These are phyloP conservation scores for Nematolebias whitei DNA, from an alignment of 2,113 vertebrate species.

Conservation along the genomic window DNA sequence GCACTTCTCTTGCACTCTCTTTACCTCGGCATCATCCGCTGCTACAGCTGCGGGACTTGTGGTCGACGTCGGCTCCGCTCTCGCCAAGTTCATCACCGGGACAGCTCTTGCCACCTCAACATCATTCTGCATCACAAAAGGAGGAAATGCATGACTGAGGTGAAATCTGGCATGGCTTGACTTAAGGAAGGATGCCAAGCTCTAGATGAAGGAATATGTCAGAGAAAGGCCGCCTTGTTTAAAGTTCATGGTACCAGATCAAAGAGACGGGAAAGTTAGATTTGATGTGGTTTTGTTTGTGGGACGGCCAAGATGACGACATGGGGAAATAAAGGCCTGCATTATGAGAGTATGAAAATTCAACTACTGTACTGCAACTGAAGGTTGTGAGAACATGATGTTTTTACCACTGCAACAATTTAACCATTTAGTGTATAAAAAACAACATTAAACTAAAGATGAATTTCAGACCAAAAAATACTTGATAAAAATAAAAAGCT, in stretches of 20 bases:
- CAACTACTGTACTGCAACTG: slow-evolving; percentile 15
- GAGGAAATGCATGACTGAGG: slow-evolving; percentile 26
- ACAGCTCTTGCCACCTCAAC: slow-evolving; percentile 85
- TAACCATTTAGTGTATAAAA: background rate
- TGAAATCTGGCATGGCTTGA: slow-evolving; percentile 29
- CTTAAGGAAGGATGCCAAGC: slow-evolving; percentile 30
- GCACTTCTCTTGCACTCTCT: slow-evolving; percentile 93
- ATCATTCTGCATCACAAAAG: slow-evolving; percentile 83
- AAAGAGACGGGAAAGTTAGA: slow-evolving; percentile 42
- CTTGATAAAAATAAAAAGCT: no score
- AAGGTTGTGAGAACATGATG: background rate
- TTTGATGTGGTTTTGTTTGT: slow-evolving; percentile 59
- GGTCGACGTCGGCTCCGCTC: slow-evolving; percentile 76
- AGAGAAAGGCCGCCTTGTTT: slow-evolving; percentile 48
- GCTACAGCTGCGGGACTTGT: slow-evolving; percentile 56
- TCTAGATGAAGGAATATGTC: slow-evolving; percentile 28
- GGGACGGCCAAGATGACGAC: slow-evolving; percentile 42
- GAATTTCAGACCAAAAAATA: background rate
- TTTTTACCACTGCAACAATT: background rate
- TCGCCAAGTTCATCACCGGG: slow-evolving; percentile 84
- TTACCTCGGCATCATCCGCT: slow-evolving; percentile 88
- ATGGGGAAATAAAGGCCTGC: slow-evolving; percentile 16
- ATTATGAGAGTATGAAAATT: slow-evolving; percentile 9
- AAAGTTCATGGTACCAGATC: slow-evolving; percentile 32
- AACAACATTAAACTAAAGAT: background rate